A percentile compares a stretch with the other conserved stretches of the same genome.
Evolutionary conservation across 2,888 invertebrate genomes (phyloP).

Genomic region (Antheraea assamensis): DNA sequence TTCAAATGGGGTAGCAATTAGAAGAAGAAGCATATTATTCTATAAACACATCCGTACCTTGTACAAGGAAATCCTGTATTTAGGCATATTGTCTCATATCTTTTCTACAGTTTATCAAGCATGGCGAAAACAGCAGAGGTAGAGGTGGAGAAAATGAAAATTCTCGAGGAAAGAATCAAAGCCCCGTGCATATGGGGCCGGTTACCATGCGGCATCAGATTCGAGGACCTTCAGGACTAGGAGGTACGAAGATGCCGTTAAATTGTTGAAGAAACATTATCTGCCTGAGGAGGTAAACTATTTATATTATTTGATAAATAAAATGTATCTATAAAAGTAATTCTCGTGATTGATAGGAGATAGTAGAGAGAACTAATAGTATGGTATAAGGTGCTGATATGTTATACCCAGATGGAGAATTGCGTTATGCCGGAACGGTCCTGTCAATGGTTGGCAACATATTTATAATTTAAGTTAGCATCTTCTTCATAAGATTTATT

Average conservation of each 20-base stretch:
- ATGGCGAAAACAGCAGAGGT: conserved; percentile 65
- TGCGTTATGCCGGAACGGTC: background rate
- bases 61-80: background rate
- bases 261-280: conserved; percentile 69
- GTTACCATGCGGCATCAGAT: conserved; percentile 64
- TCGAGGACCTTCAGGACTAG: conserved; percentile 75
- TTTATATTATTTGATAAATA: too few relatives aligned
- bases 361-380: too few relatives aligned
- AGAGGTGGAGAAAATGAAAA: conserved; percentile 67
- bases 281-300: conserved; percentile 65
- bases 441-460: background rate
- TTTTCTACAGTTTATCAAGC: conserved; percentile 19
- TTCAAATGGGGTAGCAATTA: too few relatives aligned
- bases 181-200: conserved; percentile 76
- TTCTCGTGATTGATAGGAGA: background rate
- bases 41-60: background rate
- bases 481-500: background rate
- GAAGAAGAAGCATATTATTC: too few relatives aligned
- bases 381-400: too few relatives aligned
- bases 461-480: background rate
- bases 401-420: too few relatives aligned
- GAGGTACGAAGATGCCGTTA: conserved; percentile 68
- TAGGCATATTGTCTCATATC: background rate
- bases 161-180: conserved; percentile 70
- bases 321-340: background rate